Evolutionary conservation across 2,888 invertebrate genomes (phyloP).

Genomic region (Macrosoma leucophasiata): DNA sequence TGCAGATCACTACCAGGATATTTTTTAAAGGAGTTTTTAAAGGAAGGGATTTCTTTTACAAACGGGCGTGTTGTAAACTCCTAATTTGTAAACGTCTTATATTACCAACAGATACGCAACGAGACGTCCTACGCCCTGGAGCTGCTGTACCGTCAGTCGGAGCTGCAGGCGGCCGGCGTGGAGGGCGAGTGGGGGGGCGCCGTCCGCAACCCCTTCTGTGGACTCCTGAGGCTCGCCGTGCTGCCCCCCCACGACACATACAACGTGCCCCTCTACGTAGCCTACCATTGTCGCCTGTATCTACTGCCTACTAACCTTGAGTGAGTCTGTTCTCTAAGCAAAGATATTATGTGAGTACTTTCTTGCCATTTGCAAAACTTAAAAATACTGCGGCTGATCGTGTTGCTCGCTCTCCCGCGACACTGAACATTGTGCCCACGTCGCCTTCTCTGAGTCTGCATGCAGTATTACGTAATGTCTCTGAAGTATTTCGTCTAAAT

Average conservation of each 20-base stretch:
- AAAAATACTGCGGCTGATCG: too few relatives aligned
- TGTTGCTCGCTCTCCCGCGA: too few relatives aligned
- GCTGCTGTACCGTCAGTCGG: slow-evolving; percentile 83
- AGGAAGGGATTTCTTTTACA: too few relatives aligned
- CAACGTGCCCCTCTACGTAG: slow-evolving; percentile 85
- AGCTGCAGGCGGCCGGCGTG: slow-evolving; percentile 79
- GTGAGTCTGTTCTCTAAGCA: slow-evolving; percentile 65
- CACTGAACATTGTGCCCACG: too few relatives aligned
- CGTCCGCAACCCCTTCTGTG: slow-evolving; percentile 84
- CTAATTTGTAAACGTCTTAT: too few relatives aligned
- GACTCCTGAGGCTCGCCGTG: slow-evolving; percentile 82
- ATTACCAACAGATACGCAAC: slow-evolving; percentile 83
- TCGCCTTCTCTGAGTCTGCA: too few relatives aligned
- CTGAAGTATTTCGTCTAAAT: too few relatives aligned
- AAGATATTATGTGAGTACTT: neutral
- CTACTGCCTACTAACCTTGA: slow-evolving; percentile 83
- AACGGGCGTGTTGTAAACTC: too few relatives aligned
- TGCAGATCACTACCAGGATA: too few relatives aligned
- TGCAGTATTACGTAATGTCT: too few relatives aligned
- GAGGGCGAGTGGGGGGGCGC: slow-evolving; percentile 78
- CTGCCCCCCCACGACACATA: slow-evolving; percentile 84
- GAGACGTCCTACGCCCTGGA: slow-evolving; percentile 86
- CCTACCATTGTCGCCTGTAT: slow-evolving; percentile 87
- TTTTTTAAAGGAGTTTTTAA: too few relatives aligned
- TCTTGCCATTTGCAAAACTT: too few relatives aligned